Conservation (phyloP, 2,888 invertebrate genomes). For the Eueremaeus valkanovi region DNA sequence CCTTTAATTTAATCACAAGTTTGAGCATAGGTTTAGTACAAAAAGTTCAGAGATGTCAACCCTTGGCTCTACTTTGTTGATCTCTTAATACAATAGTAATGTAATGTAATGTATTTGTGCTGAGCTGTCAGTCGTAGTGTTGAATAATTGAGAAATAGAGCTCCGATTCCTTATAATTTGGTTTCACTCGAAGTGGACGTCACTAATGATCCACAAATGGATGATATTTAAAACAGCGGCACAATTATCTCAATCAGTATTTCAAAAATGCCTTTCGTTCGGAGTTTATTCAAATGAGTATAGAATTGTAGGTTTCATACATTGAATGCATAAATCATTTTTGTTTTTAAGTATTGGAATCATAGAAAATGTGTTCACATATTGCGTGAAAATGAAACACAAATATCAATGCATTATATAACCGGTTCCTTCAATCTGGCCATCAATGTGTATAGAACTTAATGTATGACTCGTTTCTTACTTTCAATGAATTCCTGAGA, state of each 20-base stretch:
- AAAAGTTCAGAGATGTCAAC: too few species aligned
- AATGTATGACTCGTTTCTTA: conserved; percentile 50
- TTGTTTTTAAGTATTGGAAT: conserved; percentile 50
- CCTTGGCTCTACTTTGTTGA: too few species aligned
- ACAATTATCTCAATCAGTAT: conserved; percentile 45
- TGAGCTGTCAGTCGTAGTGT: not conserved
- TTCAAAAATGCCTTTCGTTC: conserved; percentile 50
- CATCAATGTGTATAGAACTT: conserved; percentile 42
- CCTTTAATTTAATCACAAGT: too few species aligned
- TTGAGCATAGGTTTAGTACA: too few species aligned
- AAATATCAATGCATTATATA: too few species aligned
- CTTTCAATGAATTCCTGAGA: conserved; percentile 50
- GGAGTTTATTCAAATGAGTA: conserved; percentile 56
- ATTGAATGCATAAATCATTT: conserved; percentile 52
- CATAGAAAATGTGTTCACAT: conserved; percentile 50
- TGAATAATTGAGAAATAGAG: not conserved
- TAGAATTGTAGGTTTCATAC: too few species aligned
- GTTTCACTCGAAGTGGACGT: conserved; percentile 51
- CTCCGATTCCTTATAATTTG: conserved; percentile 42
- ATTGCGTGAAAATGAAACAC: conserved; percentile 48
- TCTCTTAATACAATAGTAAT: too few species aligned
- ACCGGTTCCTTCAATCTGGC: too few species aligned
- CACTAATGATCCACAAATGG: conserved; percentile 51
- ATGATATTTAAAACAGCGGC: conserved; percentile 46
- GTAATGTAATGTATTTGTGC: too few species aligned